Percentiles rank a stretch among this genome's conserved stretches.
Evolutionary conservation across 2,888 invertebrate genomes (phyloP).

Genomic region (Tetropium fuscum): DNA sequence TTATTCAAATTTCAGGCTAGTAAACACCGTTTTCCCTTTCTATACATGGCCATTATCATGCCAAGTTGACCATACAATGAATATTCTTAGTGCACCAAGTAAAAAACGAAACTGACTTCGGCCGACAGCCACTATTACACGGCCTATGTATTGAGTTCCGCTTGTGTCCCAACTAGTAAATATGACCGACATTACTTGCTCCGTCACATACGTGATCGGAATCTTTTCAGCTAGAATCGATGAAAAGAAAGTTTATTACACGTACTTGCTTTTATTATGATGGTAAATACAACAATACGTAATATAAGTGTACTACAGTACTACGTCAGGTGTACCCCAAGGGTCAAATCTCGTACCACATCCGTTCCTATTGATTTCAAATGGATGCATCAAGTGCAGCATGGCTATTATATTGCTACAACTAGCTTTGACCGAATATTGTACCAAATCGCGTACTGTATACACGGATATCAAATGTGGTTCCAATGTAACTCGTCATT

Average conservation of each 20-base stretch:
- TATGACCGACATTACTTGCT: slow-evolving; percentile 38
- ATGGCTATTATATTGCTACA: too few relatives aligned
- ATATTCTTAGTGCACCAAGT: slow-evolving; percentile 23
- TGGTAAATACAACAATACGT: too few relatives aligned
- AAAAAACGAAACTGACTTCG: slow-evolving; percentile 27
- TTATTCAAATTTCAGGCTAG: too few relatives aligned
- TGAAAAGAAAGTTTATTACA: slow-evolving; percentile 38
- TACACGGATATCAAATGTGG: too few relatives aligned
- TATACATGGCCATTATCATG: slow-evolving; percentile 29
- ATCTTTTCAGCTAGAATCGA: slow-evolving; percentile 25
- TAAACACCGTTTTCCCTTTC: slow-evolving; percentile 27
- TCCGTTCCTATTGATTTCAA: too few relatives aligned
- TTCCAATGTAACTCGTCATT: too few relatives aligned
- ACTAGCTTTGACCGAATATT: too few relatives aligned
- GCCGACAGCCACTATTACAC: background rate
- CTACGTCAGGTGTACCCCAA: too few relatives aligned
- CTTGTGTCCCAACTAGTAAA: slow-evolving; percentile 26
- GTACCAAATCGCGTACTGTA: too few relatives aligned
- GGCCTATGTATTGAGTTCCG: slow-evolving; percentile 22
- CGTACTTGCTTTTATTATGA: slow-evolving; percentile 17
- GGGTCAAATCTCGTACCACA: too few relatives aligned
- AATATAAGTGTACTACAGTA: too few relatives aligned
- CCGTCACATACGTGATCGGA: slow-evolving; percentile 27
- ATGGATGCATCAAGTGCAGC: too few relatives aligned
- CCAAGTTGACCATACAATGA: slow-evolving; percentile 20